phyloP scores from a whole-genome alignment of 1,140 invertebrate genomes.

The Eriosoma lanigerum region DNA sequence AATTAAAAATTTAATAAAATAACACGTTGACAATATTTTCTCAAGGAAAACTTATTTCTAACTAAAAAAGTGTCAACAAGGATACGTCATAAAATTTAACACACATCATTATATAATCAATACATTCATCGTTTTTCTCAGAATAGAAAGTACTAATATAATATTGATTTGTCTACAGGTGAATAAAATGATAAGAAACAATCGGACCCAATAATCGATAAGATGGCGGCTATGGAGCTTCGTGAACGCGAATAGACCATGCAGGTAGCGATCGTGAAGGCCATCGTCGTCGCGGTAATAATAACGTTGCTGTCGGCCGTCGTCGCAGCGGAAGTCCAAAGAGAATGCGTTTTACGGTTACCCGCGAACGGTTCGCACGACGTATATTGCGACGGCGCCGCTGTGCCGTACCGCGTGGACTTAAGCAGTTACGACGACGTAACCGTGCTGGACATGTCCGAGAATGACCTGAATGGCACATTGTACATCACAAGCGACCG shows the following conservation, averaged over 20 bases:
- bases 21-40: no score
- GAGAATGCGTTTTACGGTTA: not conserved
- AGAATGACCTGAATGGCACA: not conserved
- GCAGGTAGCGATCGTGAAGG: not conserved
- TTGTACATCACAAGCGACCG: not conserved
- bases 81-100: no score
- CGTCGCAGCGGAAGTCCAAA: not conserved
- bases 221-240: not conserved
- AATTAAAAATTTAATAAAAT: no score
- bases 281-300: not conserved
- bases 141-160: no score
- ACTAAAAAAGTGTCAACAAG: no score
- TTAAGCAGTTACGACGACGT: not conserved
- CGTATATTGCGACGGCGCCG: slow-evolving; percentile 7
- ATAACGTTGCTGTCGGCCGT: slow-evolving; percentile 2
- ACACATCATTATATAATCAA: no score
- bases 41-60: no score
- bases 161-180: no score
- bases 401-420: slow-evolving; percentile 4
- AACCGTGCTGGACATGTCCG: not conserved
- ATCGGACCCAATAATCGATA: no score
- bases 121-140: no score
- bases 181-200: not conserved
- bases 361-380: not conserved
- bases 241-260: slow-evolving; percentile 12